These are phyloP conservation scores for Cecropterus lyciades DNA, from an alignment of 1,140 invertebrate genomes.

Conservation along the genomic window DNA sequence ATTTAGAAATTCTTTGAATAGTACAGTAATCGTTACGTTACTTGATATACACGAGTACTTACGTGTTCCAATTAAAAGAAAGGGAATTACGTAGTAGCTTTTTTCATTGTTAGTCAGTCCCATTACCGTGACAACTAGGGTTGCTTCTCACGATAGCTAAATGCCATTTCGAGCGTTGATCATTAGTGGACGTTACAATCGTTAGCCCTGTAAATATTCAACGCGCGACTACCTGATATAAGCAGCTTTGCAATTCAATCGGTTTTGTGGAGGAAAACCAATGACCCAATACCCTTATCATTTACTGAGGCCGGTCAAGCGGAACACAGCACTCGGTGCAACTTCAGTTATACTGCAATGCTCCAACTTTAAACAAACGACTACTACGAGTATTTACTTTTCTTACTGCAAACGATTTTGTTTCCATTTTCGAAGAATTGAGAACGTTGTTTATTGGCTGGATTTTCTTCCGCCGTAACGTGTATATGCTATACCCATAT, in stretches of 20 bases:
- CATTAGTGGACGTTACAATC: constrained; percentile 55
- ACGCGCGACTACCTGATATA: constrained; percentile 46
- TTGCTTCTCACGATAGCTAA: constrained; percentile 50
- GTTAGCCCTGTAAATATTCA: constrained; percentile 75
- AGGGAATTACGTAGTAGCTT: constrained; percentile 22
- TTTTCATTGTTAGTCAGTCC: constrained; percentile 46
- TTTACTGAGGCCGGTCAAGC: constrained; percentile 58
- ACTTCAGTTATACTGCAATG: constrained; percentile 39
- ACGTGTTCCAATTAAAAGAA: constrained; percentile 32
- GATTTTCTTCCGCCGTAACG: constrained; percentile 4
- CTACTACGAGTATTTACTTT: constrained; percentile 28
- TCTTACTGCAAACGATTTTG: constrained; percentile 27
- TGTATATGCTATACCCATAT: background rate
- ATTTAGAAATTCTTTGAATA: constrained; percentile 4
- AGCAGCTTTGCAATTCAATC: constrained; percentile 71
- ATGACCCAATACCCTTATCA: constrained; percentile 72
- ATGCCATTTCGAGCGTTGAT: constrained; percentile 55
- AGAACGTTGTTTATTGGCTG: constrained; percentile 18
- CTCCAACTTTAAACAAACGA: constrained; percentile 41
- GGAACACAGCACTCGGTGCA: constrained; percentile 45
- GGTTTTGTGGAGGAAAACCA: constrained; percentile 56
- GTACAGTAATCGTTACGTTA: constrained; percentile 2
- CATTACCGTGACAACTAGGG: constrained; percentile 34
- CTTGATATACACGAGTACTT: background rate
- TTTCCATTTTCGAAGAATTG: constrained; percentile 25